Evolutionary conservation across 2,888 invertebrate species (phyloP).

Genomic region (Trachelus stipa): DNA sequence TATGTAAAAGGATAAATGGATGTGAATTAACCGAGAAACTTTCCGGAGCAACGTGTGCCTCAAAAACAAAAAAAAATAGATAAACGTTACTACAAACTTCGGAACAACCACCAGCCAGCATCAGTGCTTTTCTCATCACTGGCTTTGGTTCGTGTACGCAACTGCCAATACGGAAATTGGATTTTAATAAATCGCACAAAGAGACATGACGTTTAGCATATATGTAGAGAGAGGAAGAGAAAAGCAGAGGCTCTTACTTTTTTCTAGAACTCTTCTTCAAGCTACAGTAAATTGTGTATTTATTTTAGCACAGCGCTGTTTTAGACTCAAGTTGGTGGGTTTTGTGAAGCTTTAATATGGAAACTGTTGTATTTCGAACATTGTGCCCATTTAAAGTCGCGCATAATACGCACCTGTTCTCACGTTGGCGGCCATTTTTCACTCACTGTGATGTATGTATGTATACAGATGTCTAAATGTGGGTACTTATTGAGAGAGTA

Average conservation of each 20-base stretch:
- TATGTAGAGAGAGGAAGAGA: background rate
- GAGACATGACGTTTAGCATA: background rate
- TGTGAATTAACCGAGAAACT: background rate
- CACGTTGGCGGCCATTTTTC: slow-evolving; percentile 58
- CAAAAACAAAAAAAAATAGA: background rate
- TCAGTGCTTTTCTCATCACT: slow-evolving; percentile 15
- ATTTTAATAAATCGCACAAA: slow-evolving; percentile 4
- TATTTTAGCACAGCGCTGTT: background rate
- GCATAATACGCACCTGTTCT: slow-evolving; percentile 56
- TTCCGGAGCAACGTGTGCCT: background rate
- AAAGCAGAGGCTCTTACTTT: background rate
- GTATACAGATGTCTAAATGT: background rate
- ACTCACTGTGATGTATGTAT: background rate
- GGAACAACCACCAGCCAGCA: slow-evolving; percentile 12
- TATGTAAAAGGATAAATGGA: background rate
- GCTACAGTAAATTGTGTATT: background rate
- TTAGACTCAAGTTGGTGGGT: background rate
- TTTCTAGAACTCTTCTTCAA: background rate
- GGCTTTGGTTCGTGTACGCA: slow-evolving; percentile 18
- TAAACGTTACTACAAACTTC: background rate
- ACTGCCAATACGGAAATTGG: background rate
- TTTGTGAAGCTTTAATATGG: background rate
- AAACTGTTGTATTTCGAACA: background rate
- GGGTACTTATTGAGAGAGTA: background rate
- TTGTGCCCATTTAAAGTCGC: slow-evolving; percentile 16